Evolutionary conservation across 2,797 vertebrate genomes (phyloP).

Genomic region (Galaxias olidus): DNA sequence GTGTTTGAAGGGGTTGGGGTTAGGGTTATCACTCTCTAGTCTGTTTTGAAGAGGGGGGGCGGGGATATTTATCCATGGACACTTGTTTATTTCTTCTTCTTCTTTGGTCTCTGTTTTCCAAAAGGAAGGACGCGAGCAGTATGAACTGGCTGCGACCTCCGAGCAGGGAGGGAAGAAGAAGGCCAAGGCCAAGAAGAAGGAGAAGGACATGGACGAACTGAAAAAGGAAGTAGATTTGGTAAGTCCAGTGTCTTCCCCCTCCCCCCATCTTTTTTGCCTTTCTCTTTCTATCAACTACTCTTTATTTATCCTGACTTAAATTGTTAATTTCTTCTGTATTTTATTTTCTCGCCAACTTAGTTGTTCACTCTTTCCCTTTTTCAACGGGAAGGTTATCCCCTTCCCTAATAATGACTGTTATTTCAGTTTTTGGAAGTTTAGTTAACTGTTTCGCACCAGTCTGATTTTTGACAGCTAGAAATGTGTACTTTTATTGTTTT

Average conservation of each 20-base stretch:
- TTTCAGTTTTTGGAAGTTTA: no score
- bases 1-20: no score
- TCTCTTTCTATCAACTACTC: neutral
- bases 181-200: conserved; percentile 79
- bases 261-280: neutral
- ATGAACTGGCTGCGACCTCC: conserved; percentile 94
- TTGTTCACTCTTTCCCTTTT: neutral
- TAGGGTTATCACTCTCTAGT: no score
- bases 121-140: conserved; percentile 94
- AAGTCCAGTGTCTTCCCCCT: conserved; percentile 49
- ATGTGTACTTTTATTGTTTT: neutral
- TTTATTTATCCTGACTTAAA: neutral
- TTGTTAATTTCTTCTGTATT: neutral
- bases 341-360: neutral
- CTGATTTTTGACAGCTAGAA: no score
- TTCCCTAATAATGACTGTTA: neutral
- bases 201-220: conserved; percentile 93
- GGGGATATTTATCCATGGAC: neutral
- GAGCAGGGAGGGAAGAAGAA: conserved; percentile 87
- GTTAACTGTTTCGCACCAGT: no score
- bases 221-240: conserved; percentile 95
- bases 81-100: neutral
- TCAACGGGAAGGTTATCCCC: no score
- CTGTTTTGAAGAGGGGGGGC: no score
- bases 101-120: conserved; percentile 6